Evolutionary conservation across 92 coral and sea anemone species (phyloP).

Genomic region (Epizoanthus fatuus): DNA sequence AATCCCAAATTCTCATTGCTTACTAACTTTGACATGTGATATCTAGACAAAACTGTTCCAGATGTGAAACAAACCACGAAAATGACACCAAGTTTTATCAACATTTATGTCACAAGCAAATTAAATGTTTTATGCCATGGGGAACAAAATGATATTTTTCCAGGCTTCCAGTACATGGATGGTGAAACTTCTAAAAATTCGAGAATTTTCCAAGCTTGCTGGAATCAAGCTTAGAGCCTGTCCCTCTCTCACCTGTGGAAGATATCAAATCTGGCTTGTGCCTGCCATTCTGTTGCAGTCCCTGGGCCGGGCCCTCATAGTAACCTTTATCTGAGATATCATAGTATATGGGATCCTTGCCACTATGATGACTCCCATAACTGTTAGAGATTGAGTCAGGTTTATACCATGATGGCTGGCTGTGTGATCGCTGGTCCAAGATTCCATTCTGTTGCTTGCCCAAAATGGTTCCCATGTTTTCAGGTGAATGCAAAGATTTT

Average conservation of each 20-base stretch:
- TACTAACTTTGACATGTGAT: too few species aligned
- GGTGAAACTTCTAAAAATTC: too few species aligned
- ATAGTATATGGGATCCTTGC: conserved; percentile 19
- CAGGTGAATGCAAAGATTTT: conserved; percentile 52
- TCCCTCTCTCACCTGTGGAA: conserved; percentile 30
- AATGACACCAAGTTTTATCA: too few species aligned
- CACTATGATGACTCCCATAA: conserved; percentile 28
- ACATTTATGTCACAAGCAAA: too few species aligned
- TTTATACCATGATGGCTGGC: conserved; percentile 17
- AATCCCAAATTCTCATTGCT: too few species aligned
- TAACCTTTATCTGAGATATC: conserved; percentile 53
- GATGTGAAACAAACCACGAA: too few species aligned
- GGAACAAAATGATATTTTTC: too few species aligned
- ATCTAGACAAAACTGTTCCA: too few species aligned
- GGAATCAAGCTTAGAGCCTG: too few species aligned
- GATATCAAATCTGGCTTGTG: conserved; percentile 47
- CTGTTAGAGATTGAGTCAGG: conserved; percentile 11
- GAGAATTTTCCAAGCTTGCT: too few species aligned
- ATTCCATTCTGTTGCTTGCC: neutral
- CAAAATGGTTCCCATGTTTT: conserved; percentile 12
- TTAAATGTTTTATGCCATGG: too few species aligned
- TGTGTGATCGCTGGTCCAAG: conserved; percentile 6
- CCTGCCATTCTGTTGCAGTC: conserved; percentile 39
- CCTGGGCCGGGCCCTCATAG: conserved; percentile 66
- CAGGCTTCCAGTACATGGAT: too few species aligned